Conservation (phyloP, 2,797 vertebrate genomes). For the Emydoidea blandingii region DNA sequence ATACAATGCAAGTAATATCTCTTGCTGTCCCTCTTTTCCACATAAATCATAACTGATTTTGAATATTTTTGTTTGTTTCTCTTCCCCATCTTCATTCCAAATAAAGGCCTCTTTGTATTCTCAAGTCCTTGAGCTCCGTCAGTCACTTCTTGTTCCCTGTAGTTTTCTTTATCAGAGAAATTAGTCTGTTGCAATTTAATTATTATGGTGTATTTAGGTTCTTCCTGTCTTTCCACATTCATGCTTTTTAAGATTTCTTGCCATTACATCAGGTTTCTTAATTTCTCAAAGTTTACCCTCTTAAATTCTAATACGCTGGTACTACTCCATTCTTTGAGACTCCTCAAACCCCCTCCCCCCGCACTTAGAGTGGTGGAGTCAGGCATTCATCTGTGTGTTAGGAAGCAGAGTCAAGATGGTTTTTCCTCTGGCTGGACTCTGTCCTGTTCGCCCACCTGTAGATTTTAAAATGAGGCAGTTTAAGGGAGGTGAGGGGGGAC, state of each 20-base stretch:
- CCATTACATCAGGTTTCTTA: background rate
- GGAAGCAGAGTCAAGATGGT: background rate
- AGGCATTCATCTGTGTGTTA: background rate
- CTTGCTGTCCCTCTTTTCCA: conserved; percentile 18
- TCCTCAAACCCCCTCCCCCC: too few relatives aligned
- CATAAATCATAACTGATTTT: conserved; percentile 8
- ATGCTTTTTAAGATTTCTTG: conserved; percentile 22
- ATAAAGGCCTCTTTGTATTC: conserved; percentile 49
- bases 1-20: background rate
- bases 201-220: conserved; percentile 57
- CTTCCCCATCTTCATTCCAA: conserved; percentile 55
- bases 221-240: background rate
- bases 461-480: background rate
- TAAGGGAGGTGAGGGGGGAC: background rate
- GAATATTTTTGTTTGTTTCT: conserved; percentile 49
- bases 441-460: background rate
- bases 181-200: conserved; percentile 40
- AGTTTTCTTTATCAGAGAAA: conserved; percentile 42
- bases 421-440: background rate
- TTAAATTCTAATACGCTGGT: background rate
- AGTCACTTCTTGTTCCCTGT: conserved; percentile 47
- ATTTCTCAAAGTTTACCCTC: conserved; percentile 2
- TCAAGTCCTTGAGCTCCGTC: conserved; percentile 60
- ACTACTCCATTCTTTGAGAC: background rate
- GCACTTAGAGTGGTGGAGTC: background rate